Percentiles rank a stretch among this genome's conserved stretches.
Evolutionary conservation across 2,797 vertebrate species (phyloP).

Genomic region (Scolopax bukidnonensis): DNA sequence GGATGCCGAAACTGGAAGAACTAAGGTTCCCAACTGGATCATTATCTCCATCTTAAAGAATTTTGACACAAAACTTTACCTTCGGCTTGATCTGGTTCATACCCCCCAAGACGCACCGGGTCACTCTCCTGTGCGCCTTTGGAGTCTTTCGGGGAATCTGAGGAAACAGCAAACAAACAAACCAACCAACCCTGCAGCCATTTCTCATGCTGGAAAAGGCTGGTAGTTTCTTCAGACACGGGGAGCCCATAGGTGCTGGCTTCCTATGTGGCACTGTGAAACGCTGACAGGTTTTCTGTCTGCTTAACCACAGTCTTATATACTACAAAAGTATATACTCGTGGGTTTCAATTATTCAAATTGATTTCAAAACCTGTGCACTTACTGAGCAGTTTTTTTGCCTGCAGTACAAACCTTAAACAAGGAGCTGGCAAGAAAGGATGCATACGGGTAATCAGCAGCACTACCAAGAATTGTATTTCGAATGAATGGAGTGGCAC

Average conservation of each 20-base stretch:
- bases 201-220: neutral
- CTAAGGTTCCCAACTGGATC: neutral
- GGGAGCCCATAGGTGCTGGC: neutral
- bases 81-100: slow-evolving; percentile 60
- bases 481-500: neutral
- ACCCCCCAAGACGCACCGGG: neutral
- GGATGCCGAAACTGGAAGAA: neutral
- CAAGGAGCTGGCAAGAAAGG: neutral
- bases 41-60: neutral
- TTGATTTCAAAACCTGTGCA: neutral
- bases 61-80: slow-evolving; percentile 59
- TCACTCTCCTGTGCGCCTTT: slow-evolving; percentile 10
- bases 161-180: slow-evolving; percentile 36
- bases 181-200: neutral
- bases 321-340: neutral
- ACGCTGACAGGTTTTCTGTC: neutral
- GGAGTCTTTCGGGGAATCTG: slow-evolving; percentile 68
- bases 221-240: neutral
- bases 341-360: slow-evolving; percentile 19
- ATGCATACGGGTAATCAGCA: neutral
- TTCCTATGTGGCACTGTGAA: neutral
- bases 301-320: neutral
- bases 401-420: neutral
- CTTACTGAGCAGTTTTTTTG: neutral
- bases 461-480: neutral